Evolutionary conservation across 2,888 invertebrate genomes (phyloP).

Genomic region (Synanthedon vespiformis): DNA sequence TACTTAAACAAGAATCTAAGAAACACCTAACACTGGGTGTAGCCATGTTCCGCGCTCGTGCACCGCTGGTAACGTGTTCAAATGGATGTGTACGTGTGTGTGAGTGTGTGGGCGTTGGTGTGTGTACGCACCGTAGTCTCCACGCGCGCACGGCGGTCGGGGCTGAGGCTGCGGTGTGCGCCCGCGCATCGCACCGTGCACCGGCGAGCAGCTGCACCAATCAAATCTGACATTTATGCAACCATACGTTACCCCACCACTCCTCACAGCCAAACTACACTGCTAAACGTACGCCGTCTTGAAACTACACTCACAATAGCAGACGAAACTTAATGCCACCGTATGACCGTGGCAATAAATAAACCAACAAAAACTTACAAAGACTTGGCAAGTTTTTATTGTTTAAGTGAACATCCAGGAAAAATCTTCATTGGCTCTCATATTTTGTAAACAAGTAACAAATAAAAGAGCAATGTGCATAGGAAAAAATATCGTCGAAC

Average conservation of each 20-base stretch:
- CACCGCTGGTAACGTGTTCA: not conserved
- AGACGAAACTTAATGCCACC: no score
- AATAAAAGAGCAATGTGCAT: no score
- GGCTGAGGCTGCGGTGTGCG: constrained; percentile 64
- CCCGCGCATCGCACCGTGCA: constrained; percentile 80
- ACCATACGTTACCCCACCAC: constrained; percentile 31
- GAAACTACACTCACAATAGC: no score
- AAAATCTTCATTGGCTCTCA: no score
- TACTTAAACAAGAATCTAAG: no score
- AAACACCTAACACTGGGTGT: not conserved
- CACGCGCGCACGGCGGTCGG: constrained; percentile 77
- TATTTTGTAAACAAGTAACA: no score
- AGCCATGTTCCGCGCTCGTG: not conserved
- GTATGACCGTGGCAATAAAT: no score
- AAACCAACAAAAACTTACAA: no score
- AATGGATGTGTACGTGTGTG: not conserved
- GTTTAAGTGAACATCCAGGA: no score
- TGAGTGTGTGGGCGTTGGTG: constrained; percentile 4
- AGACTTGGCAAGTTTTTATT: no score
- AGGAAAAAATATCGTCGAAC: no score
- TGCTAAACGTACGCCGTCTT: not conserved
- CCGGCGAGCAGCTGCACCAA: constrained; percentile 76
- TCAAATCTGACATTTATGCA: constrained; percentile 45
- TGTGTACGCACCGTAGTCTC: constrained; percentile 80
- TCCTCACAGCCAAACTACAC: constrained; percentile 8